These are phyloP conservation scores for Cacatua alba DNA, from an alignment of 2,113 vertebrate species.

Conservation along the genomic window DNA sequence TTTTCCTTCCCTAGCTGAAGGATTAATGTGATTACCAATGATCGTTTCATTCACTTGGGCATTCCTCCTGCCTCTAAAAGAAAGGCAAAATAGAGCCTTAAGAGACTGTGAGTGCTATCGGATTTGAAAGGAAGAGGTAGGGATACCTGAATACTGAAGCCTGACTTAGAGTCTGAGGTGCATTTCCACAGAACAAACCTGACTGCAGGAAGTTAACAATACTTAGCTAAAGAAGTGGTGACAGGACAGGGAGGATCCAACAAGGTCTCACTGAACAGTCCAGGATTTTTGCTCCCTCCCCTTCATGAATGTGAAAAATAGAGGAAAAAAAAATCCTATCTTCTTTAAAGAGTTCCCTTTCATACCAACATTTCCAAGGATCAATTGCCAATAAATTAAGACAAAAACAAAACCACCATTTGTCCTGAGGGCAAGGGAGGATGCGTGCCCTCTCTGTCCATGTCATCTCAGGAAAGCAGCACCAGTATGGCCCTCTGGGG, in stretches of 20 bases:
- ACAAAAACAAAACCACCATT: not conserved
- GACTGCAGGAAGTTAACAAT: not conserved
- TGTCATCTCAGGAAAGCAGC: not conserved
- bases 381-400: constrained; percentile 70
- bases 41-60: not conserved
- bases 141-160: not conserved
- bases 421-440: not conserved
- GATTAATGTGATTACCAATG: not conserved
- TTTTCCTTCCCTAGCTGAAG: not conserved
- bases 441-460: not conserved
- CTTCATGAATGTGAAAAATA: not conserved
- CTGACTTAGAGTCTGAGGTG: not conserved
- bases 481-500: not conserved
- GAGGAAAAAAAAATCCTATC: not conserved
- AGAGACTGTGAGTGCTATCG: not conserved
- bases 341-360: constrained; percentile 15
- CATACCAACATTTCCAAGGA: not conserved
- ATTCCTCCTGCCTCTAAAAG: not conserved
- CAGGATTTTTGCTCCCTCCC: not conserved
- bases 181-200: not conserved
- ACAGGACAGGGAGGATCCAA: not conserved
- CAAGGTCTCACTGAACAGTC: not conserved
- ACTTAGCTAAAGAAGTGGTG: not conserved
- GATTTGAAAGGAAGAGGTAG: not conserved
- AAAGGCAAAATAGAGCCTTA: not conserved